Evolutionary conservation across 2,888 invertebrate species (phyloP).

Genomic region (Drosophila acutilabella): DNA sequence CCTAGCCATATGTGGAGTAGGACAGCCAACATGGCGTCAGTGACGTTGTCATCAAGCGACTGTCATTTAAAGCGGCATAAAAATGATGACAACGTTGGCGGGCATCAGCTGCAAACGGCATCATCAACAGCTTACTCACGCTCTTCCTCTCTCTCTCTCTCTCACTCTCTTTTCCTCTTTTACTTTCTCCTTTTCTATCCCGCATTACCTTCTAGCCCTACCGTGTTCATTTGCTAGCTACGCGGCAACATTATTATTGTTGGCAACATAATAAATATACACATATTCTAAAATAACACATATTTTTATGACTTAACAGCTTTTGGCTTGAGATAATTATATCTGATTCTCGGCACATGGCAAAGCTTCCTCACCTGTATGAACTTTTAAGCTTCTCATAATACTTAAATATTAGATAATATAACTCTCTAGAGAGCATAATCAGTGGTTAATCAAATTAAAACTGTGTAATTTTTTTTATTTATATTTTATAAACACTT

Average conservation of each 20-base stretch:
- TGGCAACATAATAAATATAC: constrained; percentile 55
- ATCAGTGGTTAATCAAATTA: too few species aligned
- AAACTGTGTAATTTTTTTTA: too few species aligned
- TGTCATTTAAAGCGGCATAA: constrained; percentile 68
- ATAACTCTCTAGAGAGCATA: too few species aligned
- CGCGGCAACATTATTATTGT: constrained; percentile 46
- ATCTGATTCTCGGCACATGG: neutral
- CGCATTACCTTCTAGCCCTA: too few species aligned
- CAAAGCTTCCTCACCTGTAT: neutral
- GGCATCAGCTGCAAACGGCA: constrained; percentile 58
- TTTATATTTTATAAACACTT: too few species aligned
- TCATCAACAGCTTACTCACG: constrained; percentile 25
- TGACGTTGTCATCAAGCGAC: constrained; percentile 55
- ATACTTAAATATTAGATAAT: constrained; percentile 5
- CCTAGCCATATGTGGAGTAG: constrained; percentile 56
- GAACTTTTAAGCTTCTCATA: constrained; percentile 1
- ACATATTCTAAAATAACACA: constrained; percentile 55
- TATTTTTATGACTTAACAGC: constrained; percentile 45
- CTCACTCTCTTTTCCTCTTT: neutral
- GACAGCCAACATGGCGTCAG: constrained; percentile 55
- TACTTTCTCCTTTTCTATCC: neutral
- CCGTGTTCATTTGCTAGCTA: constrained; percentile 9
- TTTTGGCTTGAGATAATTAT: constrained; percentile 54
- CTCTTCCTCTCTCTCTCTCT: neutral
- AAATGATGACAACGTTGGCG: constrained; percentile 59